Evolutionary conservation across 1,140 invertebrate genomes (phyloP), one percentile per base, ranked within the genome.

Genomic region (Spodoptera litura): DNA sequence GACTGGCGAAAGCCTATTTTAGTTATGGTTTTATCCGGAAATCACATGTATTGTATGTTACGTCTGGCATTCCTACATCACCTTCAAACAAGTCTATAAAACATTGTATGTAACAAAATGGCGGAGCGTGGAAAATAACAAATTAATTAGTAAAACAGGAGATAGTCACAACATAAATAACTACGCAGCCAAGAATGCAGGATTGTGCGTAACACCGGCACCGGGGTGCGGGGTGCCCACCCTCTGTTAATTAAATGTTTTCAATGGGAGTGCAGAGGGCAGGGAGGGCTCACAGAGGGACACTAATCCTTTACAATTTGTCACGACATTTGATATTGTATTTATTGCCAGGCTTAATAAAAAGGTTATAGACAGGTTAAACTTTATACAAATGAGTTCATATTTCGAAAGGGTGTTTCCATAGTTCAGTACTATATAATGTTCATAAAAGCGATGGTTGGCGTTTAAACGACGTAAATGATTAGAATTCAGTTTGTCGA

Each of bases 221-320:
- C 25, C 13, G 44, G 56, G 56, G 55, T 8, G 77, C 11, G 68
- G 68, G 78, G 78, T 72, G 44, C 52, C 61, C 27, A 56, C 25
- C 72, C 71, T 55, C 77, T 76, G 81, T 84, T 84, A 84, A 84
- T 84, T 84, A 84, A 84, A 84, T 84, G 80, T 82, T 82, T 84
- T 82, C 78, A 79, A 83, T 83, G 52, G 51, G 38, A 53, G 58
- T 44, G 59, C 51, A 58, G 66, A 73, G 73, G 53, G 10, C 35
- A 20, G 71, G 77, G 52, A 13, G 52, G 25, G 59, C 20, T 52
- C 35, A 9, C 10, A 27, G 59, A 20, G 31, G 55, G 53, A 31
- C 38, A 20, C n/a, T 75, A 75, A 64, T 62, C 58, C 59, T 64
- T 75, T 51, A 74, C 71, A 64, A 75, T 75, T 75, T 75, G 73